phyloP scores from a whole-genome alignment of 2,113 vertebrate species.

The Microtus oregoni region DNA sequence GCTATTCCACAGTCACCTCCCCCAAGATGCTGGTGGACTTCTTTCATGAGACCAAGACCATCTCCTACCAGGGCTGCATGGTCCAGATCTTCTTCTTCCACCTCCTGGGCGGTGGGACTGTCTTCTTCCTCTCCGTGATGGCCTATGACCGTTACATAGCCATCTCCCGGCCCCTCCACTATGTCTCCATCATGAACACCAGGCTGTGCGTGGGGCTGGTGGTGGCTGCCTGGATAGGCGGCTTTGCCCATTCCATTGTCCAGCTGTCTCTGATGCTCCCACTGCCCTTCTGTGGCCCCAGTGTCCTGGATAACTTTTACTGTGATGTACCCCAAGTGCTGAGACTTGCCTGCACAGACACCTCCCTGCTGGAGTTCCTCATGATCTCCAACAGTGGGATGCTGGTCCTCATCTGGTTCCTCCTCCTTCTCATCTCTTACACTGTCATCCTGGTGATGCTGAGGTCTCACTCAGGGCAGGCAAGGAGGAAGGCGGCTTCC shows the following conservation, averaged over 20 bases:
- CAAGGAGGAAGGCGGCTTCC: conserved; percentile 67
- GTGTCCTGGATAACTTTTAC: conserved; percentile 78
- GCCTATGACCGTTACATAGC: conserved; percentile 75
- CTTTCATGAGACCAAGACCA: conserved; percentile 63
- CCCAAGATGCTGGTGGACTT: conserved; percentile 80
- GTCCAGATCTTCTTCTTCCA: conserved; percentile 80
- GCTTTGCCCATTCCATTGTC: conserved; percentile 64
- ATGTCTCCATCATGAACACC: conserved; percentile 63
- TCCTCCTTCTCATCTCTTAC: conserved; percentile 74
- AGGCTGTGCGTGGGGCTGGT: conserved; percentile 46
- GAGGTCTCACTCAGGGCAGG: conserved; percentile 35
- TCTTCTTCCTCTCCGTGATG: conserved; percentile 80
- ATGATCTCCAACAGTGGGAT: conserved; percentile 80
- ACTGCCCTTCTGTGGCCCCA: conserved; percentile 79
- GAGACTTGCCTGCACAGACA: conserved; percentile 73
- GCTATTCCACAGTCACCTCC: conserved; percentile 72
- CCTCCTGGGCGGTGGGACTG: conserved; percentile 68
- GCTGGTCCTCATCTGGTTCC: conserved; percentile 72
- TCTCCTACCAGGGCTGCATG: conserved; percentile 78
- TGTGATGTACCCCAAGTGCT: conserved; percentile 76
- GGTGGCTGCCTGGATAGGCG: conserved; percentile 34
- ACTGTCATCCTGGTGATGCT: conserved; percentile 69
- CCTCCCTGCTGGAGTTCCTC: conserved; percentile 66
- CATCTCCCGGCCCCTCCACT: conserved; percentile 74
- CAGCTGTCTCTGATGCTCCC: conserved; percentile 63